Evolutionary conservation across 2,888 invertebrate species (phyloP), one percentile per base, ranked within the genome.

Genomic region (Acheta domesticus): DNA sequence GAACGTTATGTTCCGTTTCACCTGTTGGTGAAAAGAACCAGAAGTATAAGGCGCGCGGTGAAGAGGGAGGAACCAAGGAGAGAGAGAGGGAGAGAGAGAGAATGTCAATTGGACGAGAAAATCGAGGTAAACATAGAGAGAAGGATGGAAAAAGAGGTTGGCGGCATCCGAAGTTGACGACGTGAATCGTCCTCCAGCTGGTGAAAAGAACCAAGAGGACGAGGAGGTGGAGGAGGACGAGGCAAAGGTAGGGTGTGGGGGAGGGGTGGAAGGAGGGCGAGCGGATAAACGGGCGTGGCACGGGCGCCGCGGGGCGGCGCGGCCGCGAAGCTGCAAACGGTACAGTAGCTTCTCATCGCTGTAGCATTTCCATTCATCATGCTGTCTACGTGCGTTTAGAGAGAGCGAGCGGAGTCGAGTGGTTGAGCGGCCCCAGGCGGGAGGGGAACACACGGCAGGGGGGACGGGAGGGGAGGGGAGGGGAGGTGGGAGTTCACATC

Each of bases 271-370:
- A n/a, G n/a, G 62, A 62, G 62, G 62, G 62, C 16, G 62, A 36
- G 36, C n/a, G 62, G 62, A 62, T 62, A 62, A 62, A 62, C 62
- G 62, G 14, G 16, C 62, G 62, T 1, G 62, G 14, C 62, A 5
- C 62, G 16, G 62, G 16, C 62, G 62, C 62, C 62, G 62, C 62
- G 16, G 62, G 62, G 4, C 62, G 16, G 1, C 62, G 62, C n/a
- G 14, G 62, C 62, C 62, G 62, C 62, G n/a, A 62, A 62, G 62
- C 62, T 62, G 62, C 16, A 62, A 62, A 62, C 62, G 62, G 62
- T 62, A 62, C 62, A 62, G 62, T 62, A 62, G 62, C 62, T 62
- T 62, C 62, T 62, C 62, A 62, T 62, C 62, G 62, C 62, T n/a
- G 62, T 5, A 14, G 16, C 62, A 62, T n/a, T 62, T 62, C 62